These are phyloP conservation scores for Anguilla rostrata DNA, from an alignment of 2,113 vertebrate species.

Conservation along the genomic window DNA sequence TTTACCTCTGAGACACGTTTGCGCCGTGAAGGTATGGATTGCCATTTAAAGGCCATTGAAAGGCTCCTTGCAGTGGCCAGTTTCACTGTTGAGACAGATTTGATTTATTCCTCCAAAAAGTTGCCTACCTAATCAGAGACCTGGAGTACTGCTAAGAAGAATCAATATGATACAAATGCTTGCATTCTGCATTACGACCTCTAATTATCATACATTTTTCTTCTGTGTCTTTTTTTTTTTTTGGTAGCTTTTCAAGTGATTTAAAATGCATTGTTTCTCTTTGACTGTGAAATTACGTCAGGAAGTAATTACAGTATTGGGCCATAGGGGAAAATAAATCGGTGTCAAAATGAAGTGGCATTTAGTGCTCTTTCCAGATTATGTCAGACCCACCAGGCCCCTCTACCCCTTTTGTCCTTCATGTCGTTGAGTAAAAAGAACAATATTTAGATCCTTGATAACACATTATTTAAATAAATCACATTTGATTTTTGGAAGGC, in stretches of 20 bases:
- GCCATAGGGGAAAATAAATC: neutral
- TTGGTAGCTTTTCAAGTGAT: constrained; percentile 22
- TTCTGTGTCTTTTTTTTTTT: constrained; percentile 26
- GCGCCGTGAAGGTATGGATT: constrained; percentile 29
- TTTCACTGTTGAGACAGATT: constrained; percentile 19
- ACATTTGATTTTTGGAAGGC: neutral
- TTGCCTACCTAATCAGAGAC: constrained; percentile 27
- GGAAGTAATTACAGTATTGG: constrained; percentile 28
- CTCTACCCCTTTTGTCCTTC: neutral
- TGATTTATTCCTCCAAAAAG: constrained; percentile 34
- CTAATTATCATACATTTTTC: constrained; percentile 27
- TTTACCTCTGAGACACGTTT: constrained; percentile 20
- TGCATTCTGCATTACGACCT: neutral
- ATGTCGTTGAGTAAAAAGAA: neutral
- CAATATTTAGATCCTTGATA: neutral
- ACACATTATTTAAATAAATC: neutral
- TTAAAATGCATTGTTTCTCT: constrained; percentile 11
- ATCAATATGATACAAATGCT: constrained; percentile 37
- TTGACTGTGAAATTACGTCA: constrained; percentile 13
- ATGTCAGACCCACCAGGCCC: neutral
- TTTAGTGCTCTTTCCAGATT: neutral
- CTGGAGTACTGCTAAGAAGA: constrained; percentile 28
- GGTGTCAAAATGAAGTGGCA: neutral
- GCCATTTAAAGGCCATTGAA: constrained; percentile 28
- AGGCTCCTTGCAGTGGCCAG: constrained; percentile 25